These are phyloP conservation scores for Mionectes macconnelli DNA, from an alignment of 2,113 vertebrate species.

Conservation along the genomic window DNA sequence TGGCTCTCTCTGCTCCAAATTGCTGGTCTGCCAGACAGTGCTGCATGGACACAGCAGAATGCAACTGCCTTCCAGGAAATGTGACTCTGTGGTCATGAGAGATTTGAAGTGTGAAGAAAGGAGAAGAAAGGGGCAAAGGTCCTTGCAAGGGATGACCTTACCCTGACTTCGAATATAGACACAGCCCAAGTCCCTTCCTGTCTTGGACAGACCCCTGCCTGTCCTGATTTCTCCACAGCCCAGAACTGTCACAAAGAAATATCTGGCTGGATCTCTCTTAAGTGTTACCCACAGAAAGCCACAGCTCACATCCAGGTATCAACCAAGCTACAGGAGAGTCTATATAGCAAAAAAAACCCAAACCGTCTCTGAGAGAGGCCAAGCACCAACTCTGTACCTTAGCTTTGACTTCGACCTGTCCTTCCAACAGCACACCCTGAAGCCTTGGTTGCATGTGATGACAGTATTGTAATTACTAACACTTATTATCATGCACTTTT, in stretches of 20 bases:
- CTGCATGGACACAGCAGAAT: background rate
- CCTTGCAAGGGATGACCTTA: background rate
- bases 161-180: background rate
- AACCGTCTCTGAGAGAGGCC: background rate
- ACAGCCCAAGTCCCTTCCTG: background rate
- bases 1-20: background rate
- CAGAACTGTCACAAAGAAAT: background rate
- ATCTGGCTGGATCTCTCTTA: background rate
- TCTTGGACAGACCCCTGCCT: background rate
- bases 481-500: slow-evolving; percentile 8
- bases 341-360: rapidly evolving
- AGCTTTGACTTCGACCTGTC: background rate
- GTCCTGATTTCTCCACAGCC: background rate
- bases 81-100: background rate
- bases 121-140: background rate
- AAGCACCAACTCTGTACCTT: background rate
- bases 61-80: background rate
- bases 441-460: background rate
- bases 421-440: background rate
- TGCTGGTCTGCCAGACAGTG: background rate
- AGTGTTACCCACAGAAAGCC: background rate
- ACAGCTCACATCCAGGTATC: background rate
- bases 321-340: background rate
- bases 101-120: background rate
- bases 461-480: background rate